Base-by-base conservation (phyloP, 2,113 vertebrate genomes). In the Ancistrus triradiatus region DNA sequence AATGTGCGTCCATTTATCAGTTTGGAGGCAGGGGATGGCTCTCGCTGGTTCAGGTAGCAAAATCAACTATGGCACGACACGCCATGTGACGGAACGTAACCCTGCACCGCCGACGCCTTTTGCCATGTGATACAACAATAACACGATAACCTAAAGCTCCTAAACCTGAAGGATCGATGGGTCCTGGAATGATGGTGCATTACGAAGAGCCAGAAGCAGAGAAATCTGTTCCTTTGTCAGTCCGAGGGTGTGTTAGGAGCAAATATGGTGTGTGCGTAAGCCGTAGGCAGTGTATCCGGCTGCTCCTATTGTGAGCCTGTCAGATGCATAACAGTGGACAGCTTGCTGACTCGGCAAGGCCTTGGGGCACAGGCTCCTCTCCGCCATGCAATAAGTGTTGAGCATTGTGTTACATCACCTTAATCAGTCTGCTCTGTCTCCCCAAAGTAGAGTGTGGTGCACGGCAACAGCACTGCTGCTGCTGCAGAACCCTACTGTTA, bases 321-420 rank as follows among this genome's bases (percentile, higher is more conserved):
- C 43, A 69, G 61, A 61, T 55, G 66, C 59, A 42, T 69, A 74
- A 65, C 48, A 38, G 66, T 49, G 63, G 66, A 65, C 66, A 74
- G 61, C 51, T 46, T 69, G 72, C 72, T 57, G 66, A 74, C 44
- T 74, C 72, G 37, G 66, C 60, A 18, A 42, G 55, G 55, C 59
- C 55, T 25, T 6, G 40, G 58, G 63, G 40, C 64, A 61, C 42
- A 15, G 53, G 49, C 63, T 71, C 42, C 52, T 63, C 52, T 70
- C 61, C 59, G 67, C 63, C 56, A 44, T 65, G 59, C 69, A 63
- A 50, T 64, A 65, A 57, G 59, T 70, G 70, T 63, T 70, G 42
- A 68, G 67, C 52, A 47, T 46, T 33, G 73, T 74, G 72, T 69
- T 83, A 78, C 70, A 74, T 84, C 80, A 83, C 82, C 82, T 81